These are phyloP conservation scores for Pogona vitticeps DNA, from an alignment of 2,113 vertebrate genomes.

Conservation along the genomic window DNA sequence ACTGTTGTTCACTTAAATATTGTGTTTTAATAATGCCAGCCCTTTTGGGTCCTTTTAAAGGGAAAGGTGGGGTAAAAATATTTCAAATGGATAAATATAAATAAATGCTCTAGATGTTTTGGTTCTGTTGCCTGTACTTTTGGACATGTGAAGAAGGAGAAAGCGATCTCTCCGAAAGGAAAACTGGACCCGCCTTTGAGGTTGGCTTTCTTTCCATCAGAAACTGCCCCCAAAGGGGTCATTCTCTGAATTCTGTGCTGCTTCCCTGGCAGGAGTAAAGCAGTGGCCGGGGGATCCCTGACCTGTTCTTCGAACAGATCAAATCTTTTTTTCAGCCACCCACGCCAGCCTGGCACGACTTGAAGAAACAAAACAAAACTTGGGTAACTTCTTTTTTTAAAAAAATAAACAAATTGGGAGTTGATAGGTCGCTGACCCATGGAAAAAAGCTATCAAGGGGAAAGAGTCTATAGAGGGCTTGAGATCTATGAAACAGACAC, in stretches of 20 bases:
- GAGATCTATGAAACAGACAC: background rate
- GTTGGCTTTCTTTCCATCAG: background rate
- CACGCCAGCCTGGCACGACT: background rate
- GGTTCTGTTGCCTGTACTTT: background rate
- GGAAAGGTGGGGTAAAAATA: too few species aligned
- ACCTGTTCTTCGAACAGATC: conserved; percentile 56
- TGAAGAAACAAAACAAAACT: background rate
- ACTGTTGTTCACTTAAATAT: too few species aligned
- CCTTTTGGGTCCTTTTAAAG: too few species aligned
- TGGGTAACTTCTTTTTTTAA: background rate
- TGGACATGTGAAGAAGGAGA: conserved; percentile 17
- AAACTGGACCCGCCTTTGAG: background rate
- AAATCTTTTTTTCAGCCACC: conserved; percentile 1
- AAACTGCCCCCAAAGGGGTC: conserved; percentile 25
- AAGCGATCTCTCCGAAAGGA: background rate
- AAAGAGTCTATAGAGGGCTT: conserved; percentile 31
- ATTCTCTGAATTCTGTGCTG: conserved; percentile 43
- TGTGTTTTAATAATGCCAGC: too few species aligned
- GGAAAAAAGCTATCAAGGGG: conserved; percentile 3
- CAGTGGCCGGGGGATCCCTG: conserved; percentile 43
- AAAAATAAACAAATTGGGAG: conserved; percentile 31
- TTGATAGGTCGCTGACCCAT: conserved; percentile 41
- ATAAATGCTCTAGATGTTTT: conserved; percentile 14
- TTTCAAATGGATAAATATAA: background rate
- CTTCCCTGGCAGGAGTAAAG: conserved; percentile 46